Evolutionary conservation across 2,113 vertebrate genomes (phyloP).

Genomic region (Nothobranchius furzeri): DNA sequence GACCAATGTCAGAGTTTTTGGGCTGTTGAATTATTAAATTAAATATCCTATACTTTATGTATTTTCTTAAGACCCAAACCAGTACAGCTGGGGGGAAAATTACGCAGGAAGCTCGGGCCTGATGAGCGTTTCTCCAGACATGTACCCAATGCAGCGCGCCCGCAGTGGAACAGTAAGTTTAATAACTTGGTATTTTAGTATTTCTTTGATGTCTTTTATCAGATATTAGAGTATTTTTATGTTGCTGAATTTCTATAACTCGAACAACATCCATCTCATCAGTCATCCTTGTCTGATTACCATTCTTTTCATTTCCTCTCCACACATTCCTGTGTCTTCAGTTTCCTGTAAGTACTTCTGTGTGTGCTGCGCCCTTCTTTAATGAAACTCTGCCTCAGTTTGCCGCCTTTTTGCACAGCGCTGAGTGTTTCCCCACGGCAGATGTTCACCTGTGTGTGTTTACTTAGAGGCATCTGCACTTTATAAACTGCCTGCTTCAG

Average conservation of each 20-base stretch:
- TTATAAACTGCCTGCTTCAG: not conserved
- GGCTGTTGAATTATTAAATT: not conserved
- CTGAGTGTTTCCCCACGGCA: not conserved
- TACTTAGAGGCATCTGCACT: not conserved
- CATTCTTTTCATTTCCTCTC: conserved; percentile 62
- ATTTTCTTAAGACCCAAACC: conserved; percentile 89
- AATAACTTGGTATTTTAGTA: not conserved
- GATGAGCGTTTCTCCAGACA: conserved; percentile 92
- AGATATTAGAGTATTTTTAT: not conserved
- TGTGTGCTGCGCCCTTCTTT: conserved; percentile 31
- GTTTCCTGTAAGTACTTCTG: conserved; percentile 80
- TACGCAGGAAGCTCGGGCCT: conserved; percentile 96
- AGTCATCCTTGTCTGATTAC: conserved; percentile 17
- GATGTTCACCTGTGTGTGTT: conserved; percentile 5
- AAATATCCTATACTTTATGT: not conserved
- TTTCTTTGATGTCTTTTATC: not conserved
- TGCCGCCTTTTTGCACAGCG: not conserved
- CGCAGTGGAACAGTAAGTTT: conserved; percentile 94
- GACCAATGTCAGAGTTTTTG: not conserved
- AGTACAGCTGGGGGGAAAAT: conserved; percentile 98
- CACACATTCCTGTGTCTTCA: conserved; percentile 65
- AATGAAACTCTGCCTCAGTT: conserved; percentile 5
- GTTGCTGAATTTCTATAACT: not conserved
- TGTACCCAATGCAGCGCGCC: conserved; percentile 89
- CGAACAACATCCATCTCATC: conserved; percentile 1